Percentiles rank a stretch among this genome's conserved stretches.
Conservation (phyloP, 53 echinoderm and acorn worm genomes). For the Crossaster papposus region DNA sequence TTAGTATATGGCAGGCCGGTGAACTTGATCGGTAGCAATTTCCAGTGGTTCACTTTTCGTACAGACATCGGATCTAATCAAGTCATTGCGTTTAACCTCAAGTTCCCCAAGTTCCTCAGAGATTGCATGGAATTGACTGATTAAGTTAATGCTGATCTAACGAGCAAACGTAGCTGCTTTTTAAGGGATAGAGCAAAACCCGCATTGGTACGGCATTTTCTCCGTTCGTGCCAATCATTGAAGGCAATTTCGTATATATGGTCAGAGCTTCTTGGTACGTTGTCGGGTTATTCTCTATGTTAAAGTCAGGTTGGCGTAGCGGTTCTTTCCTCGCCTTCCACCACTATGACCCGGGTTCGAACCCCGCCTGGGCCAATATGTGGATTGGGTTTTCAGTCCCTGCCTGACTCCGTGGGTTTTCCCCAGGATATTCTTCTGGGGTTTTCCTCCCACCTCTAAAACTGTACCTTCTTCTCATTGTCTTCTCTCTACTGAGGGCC, state of each 20-base stretch:
- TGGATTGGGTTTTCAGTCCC: no score
- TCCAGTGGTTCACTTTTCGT: slow-evolving; percentile 46
- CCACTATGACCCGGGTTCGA: no score
- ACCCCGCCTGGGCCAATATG: no score
- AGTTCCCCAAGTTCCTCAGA: slow-evolving; percentile 46
- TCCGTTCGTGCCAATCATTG: slow-evolving; percentile 54
- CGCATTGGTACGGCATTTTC: slow-evolving; percentile 60
- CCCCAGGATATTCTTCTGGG: no score
- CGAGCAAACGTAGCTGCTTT: slow-evolving; percentile 4
- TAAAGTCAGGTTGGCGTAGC: slow-evolving; percentile 60
- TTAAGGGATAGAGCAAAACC: slow-evolving; percentile 54
- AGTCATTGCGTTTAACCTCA: slow-evolving; percentile 46
- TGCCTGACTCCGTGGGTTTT: no score
- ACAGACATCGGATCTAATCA: slow-evolving; percentile 22
- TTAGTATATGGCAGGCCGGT: slow-evolving; percentile 20
- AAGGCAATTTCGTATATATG: slow-evolving; percentile 52
- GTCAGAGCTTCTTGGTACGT: slow-evolving; percentile 51
- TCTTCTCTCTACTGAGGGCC: no score
- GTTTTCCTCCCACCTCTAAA: no score
- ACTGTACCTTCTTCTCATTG: no score
- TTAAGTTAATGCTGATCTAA: slow-evolving; percentile 39
- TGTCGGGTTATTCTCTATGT: slow-evolving; percentile 31
- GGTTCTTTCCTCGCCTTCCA: no score
- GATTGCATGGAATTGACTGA: slow-evolving; percentile 47
- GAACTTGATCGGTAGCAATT: slow-evolving; percentile 34